Base-by-base conservation (phyloP, 2,113 vertebrate species). In the Pycnonotus jocosus region DNA sequence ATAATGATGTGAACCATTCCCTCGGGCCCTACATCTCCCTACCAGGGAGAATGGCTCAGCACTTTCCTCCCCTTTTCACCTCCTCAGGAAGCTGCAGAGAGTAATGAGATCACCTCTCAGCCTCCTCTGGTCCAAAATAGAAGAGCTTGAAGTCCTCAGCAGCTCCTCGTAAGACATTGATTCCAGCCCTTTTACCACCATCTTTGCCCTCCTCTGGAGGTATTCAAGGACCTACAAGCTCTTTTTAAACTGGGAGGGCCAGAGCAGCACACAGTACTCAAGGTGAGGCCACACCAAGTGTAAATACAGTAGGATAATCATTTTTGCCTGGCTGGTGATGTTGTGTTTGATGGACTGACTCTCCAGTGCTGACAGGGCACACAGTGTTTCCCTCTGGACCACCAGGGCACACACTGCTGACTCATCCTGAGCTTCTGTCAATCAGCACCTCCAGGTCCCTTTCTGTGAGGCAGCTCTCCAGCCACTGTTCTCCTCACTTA, bases 11-110 rank as follows among this genome's bases (percentile, higher is more conserved):
- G 24, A 74, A 45, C 22, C n/a, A 30, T 33, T 74, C 8, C 12
- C 9, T 68, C 0, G 2, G 1, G 2, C 38, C 15, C 18, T 62
- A 5, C 17, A 3, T 45, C 12, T 62, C 12, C 21, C 27, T 24
- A 31, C 11, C 11, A 40, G 12, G 33, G 4, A 62, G 18, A 66
- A 80, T 18, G 38, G 2, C 4, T 57, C 42, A 68, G 28, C 12
- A 27, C 6, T 4, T 69, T 33, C 21, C 24, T 28, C 25, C 45
- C 21, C 10, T 15, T 33, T 73, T 80, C 10, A 18, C 17, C 28
- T 54, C 14, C 16, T 68, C 37, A 44, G 37, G 16, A 66, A 58
- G 9, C 44, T 58, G 9, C 16, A 58, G 44, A 48, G 24, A 42
- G 10, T 28, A 35, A 40, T n/a, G 23, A 40, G 28, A 54, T 40